Percentiles rank a stretch among this genome's conserved stretches.
These are phyloP conservation scores for Paralvinella palmiformis DNA, from an alignment of 1,140 invertebrate species.

Conservation along the genomic window DNA sequence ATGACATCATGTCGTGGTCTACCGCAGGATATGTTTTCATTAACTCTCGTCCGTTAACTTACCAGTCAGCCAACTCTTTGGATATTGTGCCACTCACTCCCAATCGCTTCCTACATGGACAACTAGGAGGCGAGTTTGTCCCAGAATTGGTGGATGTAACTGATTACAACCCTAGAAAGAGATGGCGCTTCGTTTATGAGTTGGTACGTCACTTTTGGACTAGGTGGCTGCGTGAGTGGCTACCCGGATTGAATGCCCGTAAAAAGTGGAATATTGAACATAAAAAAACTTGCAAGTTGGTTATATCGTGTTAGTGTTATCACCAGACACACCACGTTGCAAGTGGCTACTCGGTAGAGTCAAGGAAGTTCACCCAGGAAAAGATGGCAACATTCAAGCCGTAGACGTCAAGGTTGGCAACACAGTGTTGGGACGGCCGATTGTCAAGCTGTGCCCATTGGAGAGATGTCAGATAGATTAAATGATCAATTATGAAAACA, in stretches of 20 bases:
- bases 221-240: no score
- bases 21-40: no score
- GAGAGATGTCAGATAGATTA: no score
- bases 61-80: not conserved
- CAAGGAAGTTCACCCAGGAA: no score
- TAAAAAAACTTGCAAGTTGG: not conserved
- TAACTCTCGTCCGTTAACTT: no score
- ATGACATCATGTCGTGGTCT: no score
- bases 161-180: not conserved
- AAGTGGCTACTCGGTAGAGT: not conserved
- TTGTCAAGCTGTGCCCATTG: no score
- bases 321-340: no score
- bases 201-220: conserved; percentile 22
- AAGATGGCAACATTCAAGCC: no score
- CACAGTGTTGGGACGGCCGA: not conserved
- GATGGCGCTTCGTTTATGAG: conserved; percentile 14
- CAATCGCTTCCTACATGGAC: conserved; percentile 9
- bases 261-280: not conserved
- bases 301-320: conserved; percentile 9
- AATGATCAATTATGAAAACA: no score
- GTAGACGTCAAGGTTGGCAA: no score
- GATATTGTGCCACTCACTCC: conserved; percentile 7
- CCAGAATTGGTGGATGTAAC: not conserved
- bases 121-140: not conserved
- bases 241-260: conserved; percentile 2